Base-by-base conservation (phyloP, 2,113 vertebrate genomes). In the Merops nubicus region DNA sequence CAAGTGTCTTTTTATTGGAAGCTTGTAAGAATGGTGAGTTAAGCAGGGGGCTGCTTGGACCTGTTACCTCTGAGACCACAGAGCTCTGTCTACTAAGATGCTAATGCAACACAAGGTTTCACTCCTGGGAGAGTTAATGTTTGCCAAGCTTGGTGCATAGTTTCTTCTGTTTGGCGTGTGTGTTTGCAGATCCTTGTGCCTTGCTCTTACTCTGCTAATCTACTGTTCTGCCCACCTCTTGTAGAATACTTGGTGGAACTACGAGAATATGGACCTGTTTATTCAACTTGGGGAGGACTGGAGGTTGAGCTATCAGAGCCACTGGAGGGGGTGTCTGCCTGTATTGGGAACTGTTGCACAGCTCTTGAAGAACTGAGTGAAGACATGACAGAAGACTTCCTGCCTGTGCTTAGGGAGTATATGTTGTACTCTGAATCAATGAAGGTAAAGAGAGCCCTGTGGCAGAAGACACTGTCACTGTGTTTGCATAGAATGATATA, bases 341-440 rank as follows among this genome's bases (percentile, higher is more conserved):
- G 98, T 19, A 94, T 99, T 38, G 98, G 98, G 3, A 99, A 98
- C 63, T 99, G 99, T 96, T 98, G 98, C 25, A 94, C 98, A 1
- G 98, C 98, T 21, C 97, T 99, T 96, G 99, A 99, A 72, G 99
- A 99, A 51, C 98, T 99, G 74, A 99, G 98, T 0, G 99, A 99
- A 59, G 98, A 98, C 92, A 99, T 99, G 99, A 99, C 98, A 9
- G 99, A 99, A 87, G 99, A 99, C 88, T 98, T 99, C 73, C 98
- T 99, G 62, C 99, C 99, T 12, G 99, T 99, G 7, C 98, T 99
- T 65, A 98, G 99, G 94, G 99, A 99, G 91, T 99, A 99, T 54
- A 97, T 99, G 51, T 97, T 99, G 63, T 99, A 99, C 93, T 98
- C 99, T 0, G 99, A 99, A 73, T 99, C 99, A 17, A 99, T 99